Percentiles rank a stretch among this genome's conserved stretches.
Evolutionary conservation across 2,888 invertebrate genomes (phyloP).

Genomic region (Troglohyphantes excavatus): DNA sequence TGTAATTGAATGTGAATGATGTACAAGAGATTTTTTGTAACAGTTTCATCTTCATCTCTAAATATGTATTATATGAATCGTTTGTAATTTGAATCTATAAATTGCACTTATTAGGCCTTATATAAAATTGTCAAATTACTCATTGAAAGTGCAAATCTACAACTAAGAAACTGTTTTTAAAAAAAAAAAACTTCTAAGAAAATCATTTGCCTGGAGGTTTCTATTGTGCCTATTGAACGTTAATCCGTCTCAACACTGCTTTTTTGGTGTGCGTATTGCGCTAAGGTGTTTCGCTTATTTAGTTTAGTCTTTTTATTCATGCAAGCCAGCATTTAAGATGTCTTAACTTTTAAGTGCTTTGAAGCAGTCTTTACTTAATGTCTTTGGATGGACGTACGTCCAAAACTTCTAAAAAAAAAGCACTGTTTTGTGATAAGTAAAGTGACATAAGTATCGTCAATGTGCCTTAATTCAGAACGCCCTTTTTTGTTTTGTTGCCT

Average conservation of each 20-base stretch:
- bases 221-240: neutral
- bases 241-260: conserved; percentile 18
- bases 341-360: conserved; percentile 52
- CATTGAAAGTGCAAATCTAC: neutral
- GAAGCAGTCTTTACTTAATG: conserved; percentile 67
- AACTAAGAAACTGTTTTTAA: neutral
- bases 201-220: neutral
- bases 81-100: no score
- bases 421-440: conserved; percentile 59
- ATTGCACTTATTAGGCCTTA: no score
- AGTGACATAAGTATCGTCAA: conserved; percentile 30
- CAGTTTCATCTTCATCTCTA: no score
- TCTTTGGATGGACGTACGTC: conserved; percentile 24
- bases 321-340: conserved; percentile 66
- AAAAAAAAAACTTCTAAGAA: neutral
- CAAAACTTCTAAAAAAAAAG: conserved; percentile 32
- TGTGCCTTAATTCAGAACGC: conserved; percentile 63
- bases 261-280: conserved; percentile 9
- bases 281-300: conserved; percentile 55
- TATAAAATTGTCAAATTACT: no score
- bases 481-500: conserved; percentile 17
- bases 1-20: no score
- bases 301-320: conserved; percentile 61
- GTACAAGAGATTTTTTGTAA: no score
- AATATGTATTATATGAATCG: no score